Evolutionary conservation across 1,140 invertebrate species (phyloP).

Genomic region (Drosophila sucinea): DNA sequence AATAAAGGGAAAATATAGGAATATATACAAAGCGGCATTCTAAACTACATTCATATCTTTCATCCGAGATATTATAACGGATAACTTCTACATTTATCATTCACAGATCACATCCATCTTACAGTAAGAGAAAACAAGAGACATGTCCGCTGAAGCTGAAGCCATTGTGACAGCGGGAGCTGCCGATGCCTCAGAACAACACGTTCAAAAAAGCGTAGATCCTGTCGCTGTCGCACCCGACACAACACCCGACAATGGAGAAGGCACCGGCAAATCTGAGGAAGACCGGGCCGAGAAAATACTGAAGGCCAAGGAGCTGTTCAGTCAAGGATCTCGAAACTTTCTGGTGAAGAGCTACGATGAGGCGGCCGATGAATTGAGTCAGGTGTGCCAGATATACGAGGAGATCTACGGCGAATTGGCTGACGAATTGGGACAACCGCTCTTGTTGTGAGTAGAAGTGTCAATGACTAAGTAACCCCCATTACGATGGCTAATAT

Average conservation of each 20-base stretch:
- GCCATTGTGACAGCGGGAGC: conserved; percentile 59
- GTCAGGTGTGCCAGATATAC: conserved; percentile 88
- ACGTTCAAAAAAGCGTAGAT: conserved; percentile 45
- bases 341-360: conserved; percentile 89
- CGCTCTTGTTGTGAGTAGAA: conserved; percentile 86
- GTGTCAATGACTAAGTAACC: too few relatives aligned
- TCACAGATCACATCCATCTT: conserved; percentile 20
- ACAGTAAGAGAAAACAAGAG: conserved; percentile 11
- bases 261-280: conserved; percentile 37
- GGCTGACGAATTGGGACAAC: conserved; percentile 89
- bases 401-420: conserved; percentile 87
- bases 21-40: too few relatives aligned
- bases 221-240: conserved; percentile 59
- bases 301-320: conserved; percentile 78
- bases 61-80: too few relatives aligned
- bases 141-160: conserved; percentile 78
- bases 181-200: conserved; percentile 50
- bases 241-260: conserved; percentile 58
- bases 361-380: conserved; percentile 88
- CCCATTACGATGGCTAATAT: too few relatives aligned
- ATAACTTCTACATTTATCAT: background rate
- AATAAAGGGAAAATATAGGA: background rate
- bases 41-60: too few relatives aligned
- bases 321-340: conserved; percentile 89
- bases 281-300: conserved; percentile 68